These are phyloP conservation scores for Conops quadrifasciatus DNA, from an alignment of 2,888 invertebrate species.

Conservation along the genomic window DNA sequence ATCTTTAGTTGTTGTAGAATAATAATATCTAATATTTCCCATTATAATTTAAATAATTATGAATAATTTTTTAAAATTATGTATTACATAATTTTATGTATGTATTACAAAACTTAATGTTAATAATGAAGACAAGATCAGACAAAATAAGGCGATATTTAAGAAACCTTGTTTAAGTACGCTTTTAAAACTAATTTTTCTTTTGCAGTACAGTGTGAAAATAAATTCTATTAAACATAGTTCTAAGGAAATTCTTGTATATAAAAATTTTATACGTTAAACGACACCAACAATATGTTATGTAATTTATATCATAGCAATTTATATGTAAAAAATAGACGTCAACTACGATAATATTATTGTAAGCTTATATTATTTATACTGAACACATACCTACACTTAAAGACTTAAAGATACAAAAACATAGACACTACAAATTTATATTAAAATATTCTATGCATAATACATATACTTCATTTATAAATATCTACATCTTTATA, in stretches of 20 bases:
- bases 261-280: slow-evolving; percentile 36
- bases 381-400: slow-evolving; percentile 33
- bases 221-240: neutral
- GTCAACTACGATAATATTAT: no score
- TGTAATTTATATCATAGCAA: slow-evolving; percentile 18
- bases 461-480: slow-evolving; percentile 43
- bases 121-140: no score
- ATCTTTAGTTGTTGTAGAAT: no score
- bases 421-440: slow-evolving; percentile 36
- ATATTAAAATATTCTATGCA: slow-evolving; percentile 39
- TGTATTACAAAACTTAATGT: no score
- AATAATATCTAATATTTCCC: no score
- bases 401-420: slow-evolving; percentile 31
- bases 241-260: slow-evolving; percentile 28
- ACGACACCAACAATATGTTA: neutral
- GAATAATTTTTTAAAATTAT: no score
- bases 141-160: neutral
- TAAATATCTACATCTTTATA: slow-evolving; percentile 37
- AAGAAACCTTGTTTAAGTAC: neutral
- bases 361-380: slow-evolving; percentile 24
- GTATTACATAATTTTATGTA: neutral
- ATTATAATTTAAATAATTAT: no score
- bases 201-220: no score
- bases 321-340: no score
- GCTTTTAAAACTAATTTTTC: neutral